Evolutionary conservation across 2,888 invertebrate genomes (phyloP).

Genomic region (Trypoxylon attenuatum): DNA sequence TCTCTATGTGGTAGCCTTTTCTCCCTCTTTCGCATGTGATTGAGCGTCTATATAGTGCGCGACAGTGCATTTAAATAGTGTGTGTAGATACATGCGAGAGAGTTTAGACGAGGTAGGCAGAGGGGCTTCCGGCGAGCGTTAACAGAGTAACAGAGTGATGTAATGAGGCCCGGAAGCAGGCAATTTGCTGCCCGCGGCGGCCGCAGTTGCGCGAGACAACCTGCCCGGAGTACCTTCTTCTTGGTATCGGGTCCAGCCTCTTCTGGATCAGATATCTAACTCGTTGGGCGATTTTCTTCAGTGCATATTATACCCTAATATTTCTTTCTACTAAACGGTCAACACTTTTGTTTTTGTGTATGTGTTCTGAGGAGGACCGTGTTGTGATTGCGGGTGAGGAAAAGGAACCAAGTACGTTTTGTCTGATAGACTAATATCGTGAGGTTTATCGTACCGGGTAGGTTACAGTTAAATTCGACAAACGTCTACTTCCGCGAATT

Average conservation of each 20-base stretch:
- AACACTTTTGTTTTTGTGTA: no score
- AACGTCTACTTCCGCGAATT: no score
- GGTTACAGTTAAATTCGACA: no score
- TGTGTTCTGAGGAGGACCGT: no score
- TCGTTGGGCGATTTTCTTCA: no score
- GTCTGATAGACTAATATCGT: no score
- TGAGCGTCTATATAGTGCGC: slow-evolving; percentile 53
- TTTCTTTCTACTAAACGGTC: no score
- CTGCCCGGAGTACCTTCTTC: slow-evolving; percentile 68
- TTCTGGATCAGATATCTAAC: slow-evolving; percentile 43
- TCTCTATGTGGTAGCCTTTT: slow-evolving; percentile 23
- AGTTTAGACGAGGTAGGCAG: slow-evolving; percentile 72
- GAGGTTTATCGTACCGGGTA: no score
- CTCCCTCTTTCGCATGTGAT: slow-evolving; percentile 49
- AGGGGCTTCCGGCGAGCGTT: slow-evolving; percentile 75
- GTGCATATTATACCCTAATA: no score
- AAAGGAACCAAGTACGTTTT: no score
- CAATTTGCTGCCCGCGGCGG: slow-evolving; percentile 73
- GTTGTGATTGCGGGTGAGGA: no score
- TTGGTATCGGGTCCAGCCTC: slow-evolving; percentile 61
- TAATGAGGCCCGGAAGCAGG: slow-evolving; percentile 75
- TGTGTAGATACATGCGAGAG: slow-evolving; percentile 58
- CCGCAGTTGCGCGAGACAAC: slow-evolving; percentile 73
- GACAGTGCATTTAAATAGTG: slow-evolving; percentile 59
- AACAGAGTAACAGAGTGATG: slow-evolving; percentile 75